Conservation (phyloP, 2,797 vertebrate genomes). For the Catamblyrhynchus diadema region DNA sequence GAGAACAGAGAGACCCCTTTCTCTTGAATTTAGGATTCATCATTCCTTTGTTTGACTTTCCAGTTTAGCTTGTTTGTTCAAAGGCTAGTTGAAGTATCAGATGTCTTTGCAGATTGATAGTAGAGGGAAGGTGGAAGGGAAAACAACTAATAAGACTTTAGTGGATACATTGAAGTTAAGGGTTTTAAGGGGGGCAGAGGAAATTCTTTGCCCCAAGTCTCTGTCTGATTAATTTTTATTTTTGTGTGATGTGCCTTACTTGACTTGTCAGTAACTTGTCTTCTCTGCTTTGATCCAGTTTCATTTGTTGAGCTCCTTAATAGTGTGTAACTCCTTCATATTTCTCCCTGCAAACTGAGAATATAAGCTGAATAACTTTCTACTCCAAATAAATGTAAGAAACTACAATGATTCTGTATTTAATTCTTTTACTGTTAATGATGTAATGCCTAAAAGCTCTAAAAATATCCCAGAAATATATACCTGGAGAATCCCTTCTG, state of each 20-base stretch:
- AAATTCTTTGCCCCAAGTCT: neutral
- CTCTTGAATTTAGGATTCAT: neutral
- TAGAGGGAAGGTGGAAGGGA: neutral
- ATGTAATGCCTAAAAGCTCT: neutral
- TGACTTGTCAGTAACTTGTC: conserved; percentile 26
- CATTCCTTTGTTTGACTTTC: neutral
- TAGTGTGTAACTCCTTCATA: neutral
- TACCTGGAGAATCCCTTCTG: neutral
- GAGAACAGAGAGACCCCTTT: neutral
- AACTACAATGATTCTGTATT: neutral
- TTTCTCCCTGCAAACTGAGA: neutral
- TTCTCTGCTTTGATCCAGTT: neutral
- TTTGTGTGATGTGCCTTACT: neutral
- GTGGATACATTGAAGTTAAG: neutral
- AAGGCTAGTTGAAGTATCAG: neutral
- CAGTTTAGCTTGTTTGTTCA: neutral
- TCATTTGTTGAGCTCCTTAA: neutral
- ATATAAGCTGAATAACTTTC: neutral
- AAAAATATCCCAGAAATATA: neutral
- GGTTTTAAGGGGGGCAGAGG: neutral
- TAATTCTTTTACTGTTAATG: neutral
- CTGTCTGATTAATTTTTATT: conserved; percentile 8
- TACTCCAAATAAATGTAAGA: neutral
- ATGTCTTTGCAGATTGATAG: neutral
- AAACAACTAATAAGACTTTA: neutral